Base-by-base conservation (phyloP, 64 coral and sea anemone species). In the Montipora cactus region DNA sequence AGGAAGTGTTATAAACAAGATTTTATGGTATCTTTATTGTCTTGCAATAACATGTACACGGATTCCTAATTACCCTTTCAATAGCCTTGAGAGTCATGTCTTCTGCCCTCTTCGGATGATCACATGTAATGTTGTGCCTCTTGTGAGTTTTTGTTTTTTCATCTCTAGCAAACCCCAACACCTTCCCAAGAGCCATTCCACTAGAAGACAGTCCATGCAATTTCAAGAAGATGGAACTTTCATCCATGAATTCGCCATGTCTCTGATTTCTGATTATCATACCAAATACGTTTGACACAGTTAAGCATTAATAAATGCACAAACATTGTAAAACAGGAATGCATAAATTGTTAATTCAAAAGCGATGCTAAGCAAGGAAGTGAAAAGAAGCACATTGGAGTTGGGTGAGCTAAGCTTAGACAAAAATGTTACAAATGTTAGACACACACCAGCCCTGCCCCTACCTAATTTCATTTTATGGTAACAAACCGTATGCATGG, bases 221-320 rank as follows among this genome's bases (percentile, higher is more conserved):
- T 8, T 75, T 69, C 68, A 88, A 55, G 69, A 87, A 88, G 10
- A 88, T 88, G 4, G 45, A 19, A 51, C 84, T 79, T 79, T 90
- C 88, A 90, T 90, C 88, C 18, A 71, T 53, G 11, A 90, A 78
- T 47, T 90, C 22, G 50, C 75, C 88, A 79, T 90, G 88, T 79
- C 88, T 90, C 61, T 90, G 88, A 90, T 79, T 90, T 68, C 88
- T 70, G 67, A 70, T 19, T 16, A 19, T 70, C 67, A 70, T 70
- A 70, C 67, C 67, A 5, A 70, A 70, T 70, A 70, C 5, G 15
- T 19, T 28, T 28, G 28, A 28, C 28, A 28, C 28, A 28, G 28
- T 28, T 28, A 28, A 74, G 70, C 70, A 21, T n/a, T 21, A 74
- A 25, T n/a, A 74, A 74, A 25, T 15, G 14, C 67, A 70, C 67